Evolutionary conservation across 37 sponge, comb jelly and placozoan genomes (phyloP).

Genomic region (Amphimedon queenslandica): DNA sequence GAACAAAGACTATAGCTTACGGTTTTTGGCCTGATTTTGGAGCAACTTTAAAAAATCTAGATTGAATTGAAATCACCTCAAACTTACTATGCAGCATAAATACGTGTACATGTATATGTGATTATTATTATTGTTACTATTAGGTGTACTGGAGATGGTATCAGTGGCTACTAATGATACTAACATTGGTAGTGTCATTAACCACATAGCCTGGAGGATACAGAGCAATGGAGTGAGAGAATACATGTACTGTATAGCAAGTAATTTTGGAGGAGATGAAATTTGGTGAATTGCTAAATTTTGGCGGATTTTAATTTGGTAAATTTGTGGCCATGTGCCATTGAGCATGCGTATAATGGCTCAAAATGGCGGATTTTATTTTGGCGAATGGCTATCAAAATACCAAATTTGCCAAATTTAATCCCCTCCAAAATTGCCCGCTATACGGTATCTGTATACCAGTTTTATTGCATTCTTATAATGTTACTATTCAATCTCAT

Average conservation of each 20-base stretch:
- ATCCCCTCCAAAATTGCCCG: too few species aligned
- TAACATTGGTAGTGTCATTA: conserved; percentile 24
- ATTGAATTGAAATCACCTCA: background rate
- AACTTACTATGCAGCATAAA: background rate
- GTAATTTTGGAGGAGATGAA: background rate
- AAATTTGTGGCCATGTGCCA: too few species aligned
- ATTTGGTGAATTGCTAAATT: too few species aligned
- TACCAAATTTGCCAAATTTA: too few species aligned
- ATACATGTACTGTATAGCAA: background rate
- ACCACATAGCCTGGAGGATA: conserved; percentile 32
- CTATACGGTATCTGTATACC: too few species aligned
- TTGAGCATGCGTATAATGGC: too few species aligned
- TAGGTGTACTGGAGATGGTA: conserved; percentile 44
- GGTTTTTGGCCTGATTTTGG: background rate
- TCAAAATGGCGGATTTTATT: too few species aligned
- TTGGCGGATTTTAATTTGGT: too few species aligned
- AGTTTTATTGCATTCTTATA: background rate
- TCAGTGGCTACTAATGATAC: conserved; percentile 47
- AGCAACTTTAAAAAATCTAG: background rate
- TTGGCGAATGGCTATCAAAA: background rate
- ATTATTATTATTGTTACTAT: background rate
- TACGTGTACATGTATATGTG: background rate
- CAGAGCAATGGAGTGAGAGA: conserved; percentile 22
- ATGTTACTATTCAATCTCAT: background rate
- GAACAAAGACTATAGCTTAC: background rate